Evolutionary conservation across 2,797 vertebrate genomes (phyloP).

Genomic region (Denticeps clupeoides): DNA sequence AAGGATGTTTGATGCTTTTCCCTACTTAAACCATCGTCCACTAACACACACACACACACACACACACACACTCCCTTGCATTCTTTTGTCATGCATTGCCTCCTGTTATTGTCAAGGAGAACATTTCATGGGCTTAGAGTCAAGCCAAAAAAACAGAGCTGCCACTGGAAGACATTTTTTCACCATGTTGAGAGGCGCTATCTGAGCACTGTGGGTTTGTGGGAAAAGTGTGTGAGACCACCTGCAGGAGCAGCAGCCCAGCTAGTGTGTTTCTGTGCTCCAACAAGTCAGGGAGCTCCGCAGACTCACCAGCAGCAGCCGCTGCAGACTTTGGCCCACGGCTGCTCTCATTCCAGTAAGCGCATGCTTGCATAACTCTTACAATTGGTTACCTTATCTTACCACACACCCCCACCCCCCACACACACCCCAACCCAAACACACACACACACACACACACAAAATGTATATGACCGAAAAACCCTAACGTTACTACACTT

Average conservation of each 20-base stretch:
- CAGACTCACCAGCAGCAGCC: constrained; percentile 7
- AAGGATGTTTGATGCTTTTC: constrained; percentile 69
- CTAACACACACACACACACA: too few species aligned
- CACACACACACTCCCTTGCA: too few species aligned
- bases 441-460: not conserved
- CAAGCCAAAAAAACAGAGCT: constrained; percentile 7
- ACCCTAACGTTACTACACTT: too few species aligned
- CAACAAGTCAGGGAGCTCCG: too few species aligned
- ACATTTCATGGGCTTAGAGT: constrained; percentile 23
- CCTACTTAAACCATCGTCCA: constrained; percentile 39
- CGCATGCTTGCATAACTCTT: constrained; percentile 15
- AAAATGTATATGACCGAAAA: not conserved
- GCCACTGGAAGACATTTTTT: too few species aligned
- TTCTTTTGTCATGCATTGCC: constrained; percentile 46
- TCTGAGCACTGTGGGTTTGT: too few species aligned
- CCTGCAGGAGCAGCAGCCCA: too few species aligned
- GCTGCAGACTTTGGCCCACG: constrained; percentile 16
- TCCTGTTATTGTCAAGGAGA: constrained; percentile 51
- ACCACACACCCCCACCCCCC: constrained; percentile 1
- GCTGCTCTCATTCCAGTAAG: constrained; percentile 18
- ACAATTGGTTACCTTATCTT: constrained; percentile 10
- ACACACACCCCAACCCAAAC: not conserved
- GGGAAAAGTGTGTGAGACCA: too few species aligned
- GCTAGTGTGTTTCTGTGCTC: too few species aligned
- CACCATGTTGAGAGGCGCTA: too few species aligned